These are phyloP conservation scores for Alentia gelatinosa DNA, from an alignment of 2,888 invertebrate genomes.

Conservation along the genomic window DNA sequence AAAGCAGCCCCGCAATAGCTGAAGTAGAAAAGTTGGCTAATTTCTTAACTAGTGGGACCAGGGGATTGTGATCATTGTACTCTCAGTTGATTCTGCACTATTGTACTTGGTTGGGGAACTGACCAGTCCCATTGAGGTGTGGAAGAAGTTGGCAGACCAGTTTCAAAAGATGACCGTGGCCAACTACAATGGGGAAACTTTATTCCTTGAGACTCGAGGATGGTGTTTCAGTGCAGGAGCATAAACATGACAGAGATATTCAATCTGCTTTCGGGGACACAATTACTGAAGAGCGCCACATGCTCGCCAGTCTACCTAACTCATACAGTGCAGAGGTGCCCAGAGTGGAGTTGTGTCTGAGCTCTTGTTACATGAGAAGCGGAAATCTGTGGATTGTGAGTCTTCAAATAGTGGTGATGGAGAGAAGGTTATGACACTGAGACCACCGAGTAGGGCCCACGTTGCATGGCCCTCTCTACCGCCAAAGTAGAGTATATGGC, in stretches of 20 bases:
- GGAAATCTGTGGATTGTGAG: no score
- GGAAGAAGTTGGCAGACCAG: constrained; percentile 19
- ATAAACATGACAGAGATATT: constrained; percentile 36
- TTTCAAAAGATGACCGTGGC: constrained; percentile 54
- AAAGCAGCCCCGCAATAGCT: neutral
- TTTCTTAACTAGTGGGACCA: neutral
- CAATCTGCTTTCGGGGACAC: constrained; percentile 31
- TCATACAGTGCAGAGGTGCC: constrained; percentile 21
- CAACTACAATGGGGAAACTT: neutral
- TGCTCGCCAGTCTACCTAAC: neutral
- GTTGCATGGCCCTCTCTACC: no score
- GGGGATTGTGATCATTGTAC: constrained; percentile 40
- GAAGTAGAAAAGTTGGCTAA: constrained; percentile 17
- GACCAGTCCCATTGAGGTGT: neutral
- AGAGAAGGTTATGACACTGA: no score
- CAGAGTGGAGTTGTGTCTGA: constrained; percentile 7
- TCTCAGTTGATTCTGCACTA: constrained; percentile 31
- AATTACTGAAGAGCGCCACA: neutral
- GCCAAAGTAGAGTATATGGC: no score
- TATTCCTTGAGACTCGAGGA: constrained; percentile 21
- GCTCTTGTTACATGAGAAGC: neutral
- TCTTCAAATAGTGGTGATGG: no score
- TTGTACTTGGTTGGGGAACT: constrained; percentile 47
- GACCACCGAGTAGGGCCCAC: no score
- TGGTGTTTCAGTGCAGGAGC: constrained; percentile 34